These are phyloP conservation scores for Conistra vaccinii DNA, from an alignment of 2,888 invertebrate genomes.

Conservation along the genomic window DNA sequence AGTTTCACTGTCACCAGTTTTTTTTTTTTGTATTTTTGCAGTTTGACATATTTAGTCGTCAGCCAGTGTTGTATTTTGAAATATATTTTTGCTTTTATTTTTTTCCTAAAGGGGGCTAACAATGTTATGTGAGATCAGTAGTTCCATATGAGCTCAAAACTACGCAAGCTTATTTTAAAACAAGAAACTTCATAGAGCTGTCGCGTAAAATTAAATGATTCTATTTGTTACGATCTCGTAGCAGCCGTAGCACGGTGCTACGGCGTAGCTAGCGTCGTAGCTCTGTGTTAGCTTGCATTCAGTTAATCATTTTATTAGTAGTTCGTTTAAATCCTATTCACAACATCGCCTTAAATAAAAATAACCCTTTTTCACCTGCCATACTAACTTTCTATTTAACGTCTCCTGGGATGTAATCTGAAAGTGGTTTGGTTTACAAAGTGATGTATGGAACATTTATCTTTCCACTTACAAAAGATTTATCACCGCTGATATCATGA, in stretches of 20 bases:
- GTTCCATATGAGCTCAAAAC: neutral
- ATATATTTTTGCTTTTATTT: neutral
- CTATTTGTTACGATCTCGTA: conserved; percentile 29
- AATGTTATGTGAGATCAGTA: no score
- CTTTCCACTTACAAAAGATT: conserved; percentile 36
- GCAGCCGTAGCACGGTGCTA: conserved; percentile 27
- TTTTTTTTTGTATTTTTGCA: neutral
- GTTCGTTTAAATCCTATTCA: neutral
- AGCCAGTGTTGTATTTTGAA: neutral
- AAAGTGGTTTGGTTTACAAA: conserved; percentile 57
- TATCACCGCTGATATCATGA: conserved; percentile 44
- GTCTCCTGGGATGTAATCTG: conserved; percentile 35
- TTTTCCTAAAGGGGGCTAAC: neutral
- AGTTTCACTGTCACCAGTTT: neutral
- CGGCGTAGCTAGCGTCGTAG: conserved; percentile 48
- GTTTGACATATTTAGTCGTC: neutral
- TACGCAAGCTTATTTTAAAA: neutral
- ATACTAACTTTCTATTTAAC: conserved; percentile 15
- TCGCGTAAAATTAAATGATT: neutral
- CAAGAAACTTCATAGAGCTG: neutral
- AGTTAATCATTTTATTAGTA: neutral
- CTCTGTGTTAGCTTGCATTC: no score
- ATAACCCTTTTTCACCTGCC: neutral
- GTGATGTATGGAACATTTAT: conserved; percentile 41
- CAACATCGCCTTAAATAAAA: conserved; percentile 2